Evolutionary conservation across 2,797 vertebrate species (phyloP), one percentile per base, ranked within the genome.

Genomic region (Silurus aristotelis): DNA sequence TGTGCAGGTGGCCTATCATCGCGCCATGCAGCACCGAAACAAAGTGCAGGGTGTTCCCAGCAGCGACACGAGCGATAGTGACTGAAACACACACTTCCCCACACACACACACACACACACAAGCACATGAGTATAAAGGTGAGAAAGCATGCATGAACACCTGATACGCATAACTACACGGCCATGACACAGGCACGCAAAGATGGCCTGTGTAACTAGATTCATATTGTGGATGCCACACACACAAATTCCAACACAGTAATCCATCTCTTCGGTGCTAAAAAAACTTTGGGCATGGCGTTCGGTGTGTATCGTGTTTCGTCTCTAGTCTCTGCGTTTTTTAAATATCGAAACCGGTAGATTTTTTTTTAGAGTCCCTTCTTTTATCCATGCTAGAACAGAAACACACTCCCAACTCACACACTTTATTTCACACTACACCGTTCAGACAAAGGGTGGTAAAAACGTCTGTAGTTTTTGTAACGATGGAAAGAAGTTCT

Each of bases 21-120:
- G 98, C 0, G 98, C 98, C 91, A 97, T 99, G 97, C 98, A 99
- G 93, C 98, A 99, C 92, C 98, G 97, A 88, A 99, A 97, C 95
- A 99, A 99, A 91, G 98, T 99, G 90, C 98, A 99, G 90, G 97
- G 98, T 63, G 97, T 99, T 90, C 98, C 97, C 90, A 99, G 97
- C 96, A 99, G 98, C 4, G 97, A 99, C 91, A 99, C 97, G 89
- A 99, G 97, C 13, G 98, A 99, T 90, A 99, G 96, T 43, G 98
- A 99, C 95, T 96, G 93, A 95, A 87, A 79, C 89, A 70, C 82
- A 38, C 38, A 38, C 38, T 38, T 38, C 4, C 38, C 3, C 38
- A 38, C 38, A 38, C 38, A 2, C 38, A 52, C 79, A 56, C 56
- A 58, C 80, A 66, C 38, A 83, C 60, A 25, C 72, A 61, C 55